Evolutionary conservation across 2,797 vertebrate species (phyloP), one percentile per base, ranked within the genome.

Genomic region (Sciurus carolinensis): DNA sequence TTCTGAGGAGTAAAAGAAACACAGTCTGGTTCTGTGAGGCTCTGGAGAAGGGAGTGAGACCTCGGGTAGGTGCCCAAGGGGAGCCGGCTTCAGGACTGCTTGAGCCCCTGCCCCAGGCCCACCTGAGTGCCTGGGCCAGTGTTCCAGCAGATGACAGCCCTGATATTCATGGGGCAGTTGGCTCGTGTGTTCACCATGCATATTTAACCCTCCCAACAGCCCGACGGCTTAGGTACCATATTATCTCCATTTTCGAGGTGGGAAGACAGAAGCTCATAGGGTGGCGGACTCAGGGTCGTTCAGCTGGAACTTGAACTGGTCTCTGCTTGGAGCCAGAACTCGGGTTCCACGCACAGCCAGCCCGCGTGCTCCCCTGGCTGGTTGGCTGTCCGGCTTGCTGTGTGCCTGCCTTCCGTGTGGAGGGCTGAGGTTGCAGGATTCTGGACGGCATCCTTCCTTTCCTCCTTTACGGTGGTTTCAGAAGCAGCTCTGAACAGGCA

Each of bases 51-150:
- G 36, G n/a, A n/a, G 39, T 3, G 9, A 52, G 87, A 39, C 28
- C 0, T 0, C 22, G 24, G 59, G 39, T 14, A 14, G 54, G 17
- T 3, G 17, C 26, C 18, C 2, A 14, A 24, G 28, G 39, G 7
- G 33, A 13, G 24, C 33, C 2, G 62, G 9, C 15, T 14, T 69
- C 36, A 24, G 80, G 77, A 10, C 22, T 26, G 18, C 33, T 59
- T 5, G 7, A 52, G 24, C 15, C 8, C 0, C 0, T 7, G 28
- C 14, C 3, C n/a, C 22, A 33, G 30, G 20, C 33, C 73, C 4
- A 15, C 28, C 17, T 0, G 52, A 50, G 44, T 20, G 59, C 36
- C 36, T 22, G 73, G 22, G 57, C 20, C 69, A 28, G 20, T 6
- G 6, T 47, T 33, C 71, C 6, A 15, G 71, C 47, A 39, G 77